These are phyloP conservation scores for Oscheius sp. DNA, from an alignment of 1,140 invertebrate genomes.

Conservation along the genomic window DNA sequence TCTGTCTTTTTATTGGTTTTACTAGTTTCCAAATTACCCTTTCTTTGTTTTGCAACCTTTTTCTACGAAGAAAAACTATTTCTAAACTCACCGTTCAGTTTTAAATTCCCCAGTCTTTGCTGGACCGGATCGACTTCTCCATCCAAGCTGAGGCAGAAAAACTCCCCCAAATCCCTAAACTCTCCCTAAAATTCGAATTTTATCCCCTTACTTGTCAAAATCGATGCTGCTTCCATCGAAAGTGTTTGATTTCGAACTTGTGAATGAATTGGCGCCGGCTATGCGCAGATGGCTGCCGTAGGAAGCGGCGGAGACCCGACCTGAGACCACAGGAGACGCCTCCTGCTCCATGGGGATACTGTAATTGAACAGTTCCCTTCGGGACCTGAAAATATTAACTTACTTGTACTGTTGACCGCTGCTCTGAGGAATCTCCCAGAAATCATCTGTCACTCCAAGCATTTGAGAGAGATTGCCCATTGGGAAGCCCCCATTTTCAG, in stretches of 20 bases:
- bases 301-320: not conserved
- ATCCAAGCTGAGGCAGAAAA: slow-evolving; percentile 23
- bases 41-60: too few relatives aligned
- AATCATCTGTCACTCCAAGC: not conserved
- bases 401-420: not conserved
- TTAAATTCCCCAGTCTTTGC: slow-evolving; percentile 27
- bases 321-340: not conserved
- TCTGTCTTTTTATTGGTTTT: too few relatives aligned
- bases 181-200: not conserved
- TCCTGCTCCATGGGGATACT: not conserved
- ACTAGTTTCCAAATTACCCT: too few relatives aligned
- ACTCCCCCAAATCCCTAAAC: slow-evolving; percentile 33
- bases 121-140: slow-evolving; percentile 32
- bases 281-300: not conserved
- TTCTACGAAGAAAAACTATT: too few relatives aligned
- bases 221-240: slow-evolving; percentile 23
- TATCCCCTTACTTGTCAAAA: slow-evolving; percentile 27
- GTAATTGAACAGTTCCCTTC: not conserved
- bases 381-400: not conserved
- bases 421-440: not conserved
- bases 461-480: not conserved
- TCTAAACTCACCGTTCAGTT: slow-evolving; percentile 28
- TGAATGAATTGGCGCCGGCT: not conserved
- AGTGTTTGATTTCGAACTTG: slow-evolving; percentile 20
- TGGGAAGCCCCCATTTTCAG: not conserved